Base-by-base conservation (phyloP, 2,113 vertebrate genomes). In the Natator depressus region DNA sequence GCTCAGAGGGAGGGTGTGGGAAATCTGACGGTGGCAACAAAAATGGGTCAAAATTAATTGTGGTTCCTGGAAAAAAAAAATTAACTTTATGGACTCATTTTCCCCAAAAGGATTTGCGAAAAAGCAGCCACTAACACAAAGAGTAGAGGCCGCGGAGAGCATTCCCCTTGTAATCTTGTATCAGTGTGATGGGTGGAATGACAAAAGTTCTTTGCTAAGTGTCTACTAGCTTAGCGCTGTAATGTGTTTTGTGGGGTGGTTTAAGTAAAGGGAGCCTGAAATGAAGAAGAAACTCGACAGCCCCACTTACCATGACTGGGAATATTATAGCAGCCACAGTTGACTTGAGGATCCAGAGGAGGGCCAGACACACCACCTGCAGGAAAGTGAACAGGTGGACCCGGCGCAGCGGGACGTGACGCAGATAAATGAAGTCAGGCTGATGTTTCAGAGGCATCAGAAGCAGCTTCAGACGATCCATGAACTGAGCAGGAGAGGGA, bases 381-480 rank as follows among this genome's bases (percentile, higher is more conserved):
- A 99, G 97, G 97, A 99, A 99, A 57, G 99, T 99, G 98, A 99
- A 99, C 57, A 99, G 98, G 94, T 99, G 99, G 75, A 99, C 99
- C 82, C 99, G 98, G 93, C 99, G 99, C 83, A 99, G 98, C 0
- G 99, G 99, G 10, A 99, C 99, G 0, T 99, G 99, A 5, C 99
- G 98, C 97, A 99, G 98, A 97, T 99, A 99, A 96, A 99, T 98
- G 38, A 99, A 99, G 97, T 99, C 99, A 1, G 99, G 99, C 96
- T 99, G 99, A 94, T 99, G 99, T 89, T 99, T 99, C 2, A 99
- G 98, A 42, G 99, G 99, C 99, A 99, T 99, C 96, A 99, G 96
- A 35, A 99, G 99, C 98, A 99, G 98, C 98, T 99, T 99, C 69
- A 99, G 98, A 10, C 99, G 99, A 91, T 99, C 99, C 99, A 99